Conservation (phyloP, 30 jellyfish, hydroid and myxozoan species). For the Hydractinia echinata region DNA sequence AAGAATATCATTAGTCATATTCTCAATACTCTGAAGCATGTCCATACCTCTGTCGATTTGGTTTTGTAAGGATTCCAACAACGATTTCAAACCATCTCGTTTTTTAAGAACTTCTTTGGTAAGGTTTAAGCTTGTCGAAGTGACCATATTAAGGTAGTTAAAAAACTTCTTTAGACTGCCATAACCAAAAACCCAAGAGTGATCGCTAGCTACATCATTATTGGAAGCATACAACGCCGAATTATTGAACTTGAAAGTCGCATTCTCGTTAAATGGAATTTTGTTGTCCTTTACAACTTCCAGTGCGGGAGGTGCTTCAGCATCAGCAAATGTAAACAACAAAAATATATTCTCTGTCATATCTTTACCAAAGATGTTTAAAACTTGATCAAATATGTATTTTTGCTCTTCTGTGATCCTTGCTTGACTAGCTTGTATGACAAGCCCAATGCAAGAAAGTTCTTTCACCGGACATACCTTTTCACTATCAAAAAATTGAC, state of each 20-base stretch:
- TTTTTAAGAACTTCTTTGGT: not conserved
- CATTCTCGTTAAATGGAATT: conserved; percentile 3
- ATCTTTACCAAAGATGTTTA: conserved; percentile 8
- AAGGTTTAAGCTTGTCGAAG: not conserved
- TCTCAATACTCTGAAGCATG: not conserved
- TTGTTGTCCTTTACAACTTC: conserved; percentile 5
- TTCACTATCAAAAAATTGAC: not conserved
- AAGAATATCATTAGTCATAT: not conserved
- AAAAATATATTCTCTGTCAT: not conserved
- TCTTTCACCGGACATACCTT: conserved; percentile 3
- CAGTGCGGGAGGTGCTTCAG: conserved; percentile 11
- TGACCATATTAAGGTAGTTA: not conserved
- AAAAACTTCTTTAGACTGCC: not conserved
- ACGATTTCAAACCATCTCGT: not conserved
- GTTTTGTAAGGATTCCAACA: not conserved
- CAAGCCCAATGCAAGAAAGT: conserved; percentile 1
- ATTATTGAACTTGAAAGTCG: conserved; percentile 1
- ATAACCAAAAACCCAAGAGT: conserved; percentile 16
- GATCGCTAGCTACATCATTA: not conserved
- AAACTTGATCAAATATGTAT: conserved; percentile 1
- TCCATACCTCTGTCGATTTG: conserved; percentile 19
- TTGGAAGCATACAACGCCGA: conserved; percentile 1
- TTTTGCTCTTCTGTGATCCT: conserved; percentile 16
- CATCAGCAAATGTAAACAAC: conserved; percentile 12
- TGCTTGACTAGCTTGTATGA: conserved; percentile 17